Base-by-base conservation (phyloP, 1,140 invertebrate species). In the Cylas formicarius region DNA sequence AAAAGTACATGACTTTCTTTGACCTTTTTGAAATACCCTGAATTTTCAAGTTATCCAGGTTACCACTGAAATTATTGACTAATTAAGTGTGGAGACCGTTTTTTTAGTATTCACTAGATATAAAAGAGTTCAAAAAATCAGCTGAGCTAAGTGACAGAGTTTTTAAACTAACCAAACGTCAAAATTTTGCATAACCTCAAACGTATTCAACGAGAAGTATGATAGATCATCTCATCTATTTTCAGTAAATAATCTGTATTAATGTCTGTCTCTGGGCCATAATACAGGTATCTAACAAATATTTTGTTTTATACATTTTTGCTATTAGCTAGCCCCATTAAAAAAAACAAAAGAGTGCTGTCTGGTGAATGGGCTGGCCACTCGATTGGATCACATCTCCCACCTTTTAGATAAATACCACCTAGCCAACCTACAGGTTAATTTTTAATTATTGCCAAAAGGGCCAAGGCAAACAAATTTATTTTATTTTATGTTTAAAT, bases 141-240 rank as follows among this genome's bases (percentile, higher is more conserved):
- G 8, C 11, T 28, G n/a, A 11, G 16, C 16, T 3, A n/a, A 28
- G 27, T 28, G 27, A 5, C 11, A 28, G 16, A 4, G 4, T 28
- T 14, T 11, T 5, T 11, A 11, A 28, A 11, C 4, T 3, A 28
- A 28, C 16, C 11, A 11, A 14, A 11, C 2, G 4, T 11, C 16
- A 11, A 11, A n/a, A 3, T 28, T 28, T 28, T 28, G 27, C 11
- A 28, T 11, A 28, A 28, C 16, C 16, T 4, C 27, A 5, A 3
- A 11, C 16, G 2, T 14, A 11, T 8, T 5, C 4, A n/a, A 28
- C 16, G 11, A 28, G 27, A 11, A 4, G 27, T 11, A 11, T n/a
- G 16, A 28, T n/a, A 28, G 16, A 28, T n/a, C n/a, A n/a, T n/a
- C n/a, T n/a, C 11, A 28, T 28, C n/a, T 28, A 28, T 28, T 28